Evolutionary conservation across 2,113 vertebrate genomes (phyloP), one percentile per base, ranked within the genome.

Genomic region (Tricholaema leucomelas): DNA sequence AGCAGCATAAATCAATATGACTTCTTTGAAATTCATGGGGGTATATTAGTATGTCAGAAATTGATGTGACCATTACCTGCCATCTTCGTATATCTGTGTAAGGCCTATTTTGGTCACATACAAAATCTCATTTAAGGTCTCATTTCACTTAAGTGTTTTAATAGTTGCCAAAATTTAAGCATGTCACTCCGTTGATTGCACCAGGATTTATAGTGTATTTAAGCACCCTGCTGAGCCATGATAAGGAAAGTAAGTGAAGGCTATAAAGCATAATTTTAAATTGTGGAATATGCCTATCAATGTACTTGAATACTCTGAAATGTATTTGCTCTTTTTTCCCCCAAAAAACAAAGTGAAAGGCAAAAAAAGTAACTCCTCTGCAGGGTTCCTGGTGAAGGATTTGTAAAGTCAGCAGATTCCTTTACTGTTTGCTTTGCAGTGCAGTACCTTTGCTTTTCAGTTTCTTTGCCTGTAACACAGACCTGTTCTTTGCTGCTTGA

Each of bases 401-500:
- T 65, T 96, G 81, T 79, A 40, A 59, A 93, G 72, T 92, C 81
- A 89, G 64, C 92, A 80, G 42, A 87, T 93, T 80, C 48, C 70
- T 90, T 73, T 87, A 28, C 64, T 70, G n/a, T 76, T 92, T 90
- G 84, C 64, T 82, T 87, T 92, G 36, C 87, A 77, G 71, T 60
- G 77, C 72, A 35, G 38, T 91, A 71, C 88, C 20, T 93, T 60
- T 59, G 28, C 75, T 88, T 92, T 90, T 73, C 84, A 25, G 63
- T 76, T 92, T 60, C 70, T 81, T 85, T 87, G 75, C 67, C 88
- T 67, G 36, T 91, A 91, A 80, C 71, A 35, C 6, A 80, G 85
- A 91, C 84, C 91, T 93, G 81, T 74, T 84, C 93, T 95, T 93
- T 92, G 87, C 82, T 2, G 0, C 75, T 93, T 94, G 93, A 95